Evolutionary conservation across 2,113 vertebrate species (phyloP).

Genomic region (Philantomba maxwellii): DNA sequence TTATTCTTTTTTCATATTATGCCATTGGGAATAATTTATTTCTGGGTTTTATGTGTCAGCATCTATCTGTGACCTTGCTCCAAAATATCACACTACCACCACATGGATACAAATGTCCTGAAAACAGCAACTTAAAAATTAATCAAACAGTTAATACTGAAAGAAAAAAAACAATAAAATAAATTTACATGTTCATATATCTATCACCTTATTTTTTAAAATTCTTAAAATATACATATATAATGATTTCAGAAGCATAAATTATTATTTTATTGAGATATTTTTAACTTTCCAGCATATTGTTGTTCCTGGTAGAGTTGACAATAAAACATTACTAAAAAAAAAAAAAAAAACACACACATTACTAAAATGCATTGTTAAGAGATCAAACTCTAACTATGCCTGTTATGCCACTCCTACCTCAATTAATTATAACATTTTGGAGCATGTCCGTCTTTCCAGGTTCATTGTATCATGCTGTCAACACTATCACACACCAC

Average conservation of each 20-base stretch:
- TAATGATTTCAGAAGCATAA: neutral
- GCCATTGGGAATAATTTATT: neutral
- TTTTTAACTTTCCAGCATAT: neutral
- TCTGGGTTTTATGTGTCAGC: neutral
- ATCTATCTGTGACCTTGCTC: neutral
- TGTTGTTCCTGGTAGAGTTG: neutral
- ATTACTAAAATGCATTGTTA: neutral
- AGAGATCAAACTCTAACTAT: neutral
- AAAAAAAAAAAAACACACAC: too few species aligned
- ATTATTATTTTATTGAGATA: neutral
- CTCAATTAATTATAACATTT: too few species aligned
- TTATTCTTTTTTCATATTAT: neutral
- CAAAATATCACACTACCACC: neutral
- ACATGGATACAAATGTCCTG: neutral
- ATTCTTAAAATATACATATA: neutral
- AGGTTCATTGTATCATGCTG: accelerated
- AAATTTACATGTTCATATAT: neutral
- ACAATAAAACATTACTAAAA: neutral
- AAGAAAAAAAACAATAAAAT: neutral
- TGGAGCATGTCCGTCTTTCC: too few species aligned
- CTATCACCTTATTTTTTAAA: neutral
- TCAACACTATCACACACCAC: neutral
- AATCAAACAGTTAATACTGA: neutral
- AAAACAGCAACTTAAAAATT: neutral
- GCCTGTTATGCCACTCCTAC: accelerated